Conservation (phyloP, 2,797 vertebrate species). For the Hoplostethus mediterraneus region DNA sequence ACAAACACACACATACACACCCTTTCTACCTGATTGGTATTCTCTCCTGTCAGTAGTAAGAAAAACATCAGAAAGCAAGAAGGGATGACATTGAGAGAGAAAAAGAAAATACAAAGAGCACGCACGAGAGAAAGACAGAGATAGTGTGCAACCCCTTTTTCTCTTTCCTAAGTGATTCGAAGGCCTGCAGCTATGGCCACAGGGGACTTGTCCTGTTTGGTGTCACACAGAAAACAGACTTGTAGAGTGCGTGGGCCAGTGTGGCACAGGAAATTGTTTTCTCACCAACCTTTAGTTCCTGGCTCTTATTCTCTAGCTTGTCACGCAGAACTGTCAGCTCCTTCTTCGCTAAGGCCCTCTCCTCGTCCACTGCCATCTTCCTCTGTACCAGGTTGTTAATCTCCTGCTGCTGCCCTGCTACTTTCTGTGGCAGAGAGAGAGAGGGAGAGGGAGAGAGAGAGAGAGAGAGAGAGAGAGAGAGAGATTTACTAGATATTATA, state of each 20-base stretch:
- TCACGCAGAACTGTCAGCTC: conserved; percentile 87
- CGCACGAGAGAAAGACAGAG: conserved; percentile 10
- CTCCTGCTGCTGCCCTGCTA: conserved; percentile 86
- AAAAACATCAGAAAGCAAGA: conserved; percentile 57
- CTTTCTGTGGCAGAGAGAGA: conserved; percentile 79
- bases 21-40: conserved; percentile 61
- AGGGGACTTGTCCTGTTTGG: conserved; percentile 83
- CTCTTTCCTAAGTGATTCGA: conserved; percentile 78
- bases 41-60: conserved; percentile 60
- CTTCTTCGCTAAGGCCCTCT: conserved; percentile 86
- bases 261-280: conserved; percentile 56
- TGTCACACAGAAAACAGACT: conserved; percentile 76
- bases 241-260: conserved; percentile 57
- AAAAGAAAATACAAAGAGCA: conserved; percentile 12
- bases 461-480: neutral
- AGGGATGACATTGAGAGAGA: conserved; percentile 34
- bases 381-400: conserved; percentile 85
- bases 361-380: conserved; percentile 84
- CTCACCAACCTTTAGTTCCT: conserved; percentile 91
- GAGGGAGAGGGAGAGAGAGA: conserved; percentile 1
- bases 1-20: conserved; percentile 23
- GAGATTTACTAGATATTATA: neutral
- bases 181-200: conserved; percentile 87
- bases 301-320: conserved; percentile 89
- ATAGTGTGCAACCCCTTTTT: conserved; percentile 26